phyloP scores from a whole-genome alignment of 2,797 vertebrate genomes.

The Sebastiscus albofasciatus region DNA sequence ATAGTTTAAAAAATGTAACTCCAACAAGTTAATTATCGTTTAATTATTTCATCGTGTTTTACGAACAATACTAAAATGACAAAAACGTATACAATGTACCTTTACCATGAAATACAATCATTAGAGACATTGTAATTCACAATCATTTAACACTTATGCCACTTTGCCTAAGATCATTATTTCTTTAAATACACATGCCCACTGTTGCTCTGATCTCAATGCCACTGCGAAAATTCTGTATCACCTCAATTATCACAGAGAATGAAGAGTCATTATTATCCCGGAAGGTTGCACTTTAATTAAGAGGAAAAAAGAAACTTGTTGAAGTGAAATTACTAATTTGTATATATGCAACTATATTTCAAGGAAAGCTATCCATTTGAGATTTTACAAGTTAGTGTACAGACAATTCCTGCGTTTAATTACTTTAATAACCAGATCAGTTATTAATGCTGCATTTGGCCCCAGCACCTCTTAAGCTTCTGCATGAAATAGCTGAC shows the following conservation, averaged over 20 bases:
- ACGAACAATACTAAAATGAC: not conserved
- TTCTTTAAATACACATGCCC: not conserved
- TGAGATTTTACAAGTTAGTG: not conserved
- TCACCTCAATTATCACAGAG: constrained; percentile 19
- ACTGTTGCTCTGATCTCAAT: not conserved
- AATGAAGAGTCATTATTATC: constrained; percentile 4
- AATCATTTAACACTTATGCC: not conserved
- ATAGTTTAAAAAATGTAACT: not conserved
- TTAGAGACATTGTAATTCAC: not conserved
- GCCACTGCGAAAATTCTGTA: not conserved
- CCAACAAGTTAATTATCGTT: not conserved
- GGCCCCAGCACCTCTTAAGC: not conserved
- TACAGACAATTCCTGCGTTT: not conserved
- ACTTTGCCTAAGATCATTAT: not conserved
- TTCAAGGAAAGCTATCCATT: not conserved
- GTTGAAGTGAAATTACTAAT: not conserved
- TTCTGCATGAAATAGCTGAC: not conserved
- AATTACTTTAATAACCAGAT: not conserved
- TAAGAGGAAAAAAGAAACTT: constrained; percentile 10
- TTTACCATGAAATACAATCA: not conserved
- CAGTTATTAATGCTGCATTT: constrained; percentile 2
- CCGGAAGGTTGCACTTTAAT: constrained; percentile 10
- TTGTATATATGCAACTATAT: not conserved
- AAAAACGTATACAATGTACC: not conserved
- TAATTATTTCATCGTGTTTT: not conserved